Conservation (phyloP, 2,113 vertebrate species). For the Onychostruthus taczanowskii region DNA sequence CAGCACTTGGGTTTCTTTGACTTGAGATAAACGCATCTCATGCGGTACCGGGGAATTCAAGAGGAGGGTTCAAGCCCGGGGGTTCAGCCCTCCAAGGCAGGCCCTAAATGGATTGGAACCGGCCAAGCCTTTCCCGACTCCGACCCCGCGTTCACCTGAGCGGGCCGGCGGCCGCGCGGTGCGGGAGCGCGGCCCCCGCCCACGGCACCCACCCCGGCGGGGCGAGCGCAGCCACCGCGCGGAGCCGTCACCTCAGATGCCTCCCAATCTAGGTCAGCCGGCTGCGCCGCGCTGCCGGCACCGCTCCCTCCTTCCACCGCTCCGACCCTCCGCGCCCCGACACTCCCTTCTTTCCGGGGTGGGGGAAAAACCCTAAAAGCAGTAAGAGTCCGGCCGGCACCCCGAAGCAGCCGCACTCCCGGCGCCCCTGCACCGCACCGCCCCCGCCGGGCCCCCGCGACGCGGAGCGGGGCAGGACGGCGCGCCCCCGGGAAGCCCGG, state of each 20-base stretch:
- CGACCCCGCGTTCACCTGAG: not conserved
- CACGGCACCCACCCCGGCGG: not conserved
- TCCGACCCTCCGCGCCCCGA: not conserved
- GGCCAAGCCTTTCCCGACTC: not conserved
- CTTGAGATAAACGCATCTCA: not conserved
- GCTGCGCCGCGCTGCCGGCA: not conserved
- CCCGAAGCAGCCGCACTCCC: not conserved
- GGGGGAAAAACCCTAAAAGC: fast-evolving
- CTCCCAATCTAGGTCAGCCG: constrained; percentile 24
- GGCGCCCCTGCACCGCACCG: not conserved
- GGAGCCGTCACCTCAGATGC: constrained; percentile 31
- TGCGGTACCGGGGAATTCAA: not conserved
- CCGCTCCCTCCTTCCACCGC: not conserved
- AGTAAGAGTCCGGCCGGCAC: not conserved
- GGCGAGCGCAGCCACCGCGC: not conserved
- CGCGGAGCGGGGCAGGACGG: not conserved
- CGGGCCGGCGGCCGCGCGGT: not conserved
- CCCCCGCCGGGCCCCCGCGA: not conserved
- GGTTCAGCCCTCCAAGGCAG: not conserved
- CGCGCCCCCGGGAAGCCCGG: not conserved
- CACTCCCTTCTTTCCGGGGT: not conserved
- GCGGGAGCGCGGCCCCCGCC: not conserved
- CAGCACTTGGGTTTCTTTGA: not conserved
- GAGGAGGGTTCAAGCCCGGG: not conserved
- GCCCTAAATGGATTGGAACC: not conserved